Percentiles rank a stretch among this genome's conserved stretches.
These are phyloP conservation scores for Conus canariensis DNA, from an alignment of 2,888 invertebrate species.

Conservation along the genomic window DNA sequence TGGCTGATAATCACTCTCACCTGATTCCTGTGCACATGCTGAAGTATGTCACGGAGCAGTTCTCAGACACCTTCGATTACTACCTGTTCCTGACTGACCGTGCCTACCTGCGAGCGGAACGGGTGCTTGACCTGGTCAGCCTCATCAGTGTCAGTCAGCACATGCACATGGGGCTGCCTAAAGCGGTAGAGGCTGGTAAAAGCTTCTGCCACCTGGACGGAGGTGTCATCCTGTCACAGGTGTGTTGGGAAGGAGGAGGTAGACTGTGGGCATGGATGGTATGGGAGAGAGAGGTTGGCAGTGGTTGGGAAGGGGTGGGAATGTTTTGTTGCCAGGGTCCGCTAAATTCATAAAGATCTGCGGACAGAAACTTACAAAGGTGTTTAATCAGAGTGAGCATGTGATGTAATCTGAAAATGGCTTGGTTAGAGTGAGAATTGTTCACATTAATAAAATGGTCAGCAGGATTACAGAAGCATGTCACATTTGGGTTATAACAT, in stretches of 20 bases:
- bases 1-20: conserved; percentile 86
- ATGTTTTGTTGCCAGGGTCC: too few relatives aligned
- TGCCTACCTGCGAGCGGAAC: conserved; percentile 90
- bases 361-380: too few relatives aligned
- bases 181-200: conserved; percentile 63
- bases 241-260: conserved; percentile 47
- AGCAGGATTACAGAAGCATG: too few relatives aligned
- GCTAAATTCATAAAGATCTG: too few relatives aligned
- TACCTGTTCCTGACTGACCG: conserved; percentile 92
- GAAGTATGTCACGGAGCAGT: conserved; percentile 93
- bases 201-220: conserved; percentile 83
- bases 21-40: conserved; percentile 92
- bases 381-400: too few relatives aligned
- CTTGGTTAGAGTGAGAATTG: too few relatives aligned
- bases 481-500: too few relatives aligned
- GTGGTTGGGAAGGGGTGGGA: too few relatives aligned
- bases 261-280: too few relatives aligned
- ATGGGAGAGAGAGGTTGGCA: too few relatives aligned
- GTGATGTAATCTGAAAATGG: too few relatives aligned
- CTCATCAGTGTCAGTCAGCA: conserved; percentile 91
- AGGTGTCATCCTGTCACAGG: conserved; percentile 91
- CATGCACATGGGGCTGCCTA: conserved; percentile 87
- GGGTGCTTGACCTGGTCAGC: conserved; percentile 86
- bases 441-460: too few relatives aligned
- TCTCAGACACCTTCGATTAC: conserved; percentile 93